Base-by-base conservation (phyloP, 2,113 vertebrate genomes). In the Pseudorectes ferrugineus region DNA sequence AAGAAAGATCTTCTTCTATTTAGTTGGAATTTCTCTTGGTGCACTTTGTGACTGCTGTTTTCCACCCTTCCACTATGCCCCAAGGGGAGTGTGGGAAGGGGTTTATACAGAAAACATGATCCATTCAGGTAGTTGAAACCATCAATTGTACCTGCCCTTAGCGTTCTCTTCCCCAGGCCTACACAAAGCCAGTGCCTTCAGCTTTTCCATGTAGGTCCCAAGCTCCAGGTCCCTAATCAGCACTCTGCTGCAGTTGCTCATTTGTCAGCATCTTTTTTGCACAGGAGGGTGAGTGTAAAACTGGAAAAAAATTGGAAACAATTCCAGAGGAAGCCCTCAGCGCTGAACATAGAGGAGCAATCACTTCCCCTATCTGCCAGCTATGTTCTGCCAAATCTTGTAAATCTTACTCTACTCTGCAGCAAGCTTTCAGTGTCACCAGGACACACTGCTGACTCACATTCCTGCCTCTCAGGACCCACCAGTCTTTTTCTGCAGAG, bases 21-120 rank as follows among this genome's bases (percentile, higher is more conserved):
- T 45, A 54, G 18, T 2, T 38, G 46, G 23, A 57, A 38, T 68
- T 67, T 90, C 62, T 85, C 33, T 42, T 24, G 46, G 6, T 79
- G 74, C 14, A 35, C 26, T 43, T 55, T 33, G 8, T 54, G 57
- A 49, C 14, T 42, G 35, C 21, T 16, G 25, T 45, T 55, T 62
- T 77, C 38, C 0, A 0, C 14, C 23, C 29, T 63, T 71, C 36
- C 48, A 21, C n/a, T 33, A 1, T 28, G 11, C 48, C 59, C 31
- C 58, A 68, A 28, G 61, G 9, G 52, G 40, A 61, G 10, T 4
- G 3, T 6, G 28, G 31, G 51, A 87, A 76, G 22, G 15, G n/a
- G 12, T 18, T 43, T 49, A 23, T 6, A 3, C 0, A 58, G 68
- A 28, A 84, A 81, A 42, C n/a, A 66, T 3, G 21, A 71, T 14